phyloP scores from a whole-genome alignment of 2,797 vertebrate genomes.

The Arrhamphus sclerolepis region DNA sequence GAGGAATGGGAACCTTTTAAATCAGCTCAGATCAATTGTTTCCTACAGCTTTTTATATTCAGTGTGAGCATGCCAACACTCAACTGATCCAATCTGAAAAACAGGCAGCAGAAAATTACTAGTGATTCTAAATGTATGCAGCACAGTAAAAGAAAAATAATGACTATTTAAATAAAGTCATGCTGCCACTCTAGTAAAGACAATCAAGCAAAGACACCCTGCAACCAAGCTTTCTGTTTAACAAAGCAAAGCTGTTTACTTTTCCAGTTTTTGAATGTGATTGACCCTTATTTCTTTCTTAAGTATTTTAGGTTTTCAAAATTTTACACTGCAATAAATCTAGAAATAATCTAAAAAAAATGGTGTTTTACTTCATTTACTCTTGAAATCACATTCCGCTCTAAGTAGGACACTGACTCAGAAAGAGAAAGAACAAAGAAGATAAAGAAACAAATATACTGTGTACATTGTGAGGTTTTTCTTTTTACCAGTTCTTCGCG shows the following conservation, averaged over 20 bases:
- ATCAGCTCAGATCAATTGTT: too few relatives aligned
- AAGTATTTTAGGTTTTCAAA: too few relatives aligned
- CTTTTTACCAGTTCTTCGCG: slow-evolving; percentile 61
- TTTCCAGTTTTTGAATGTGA: neutral
- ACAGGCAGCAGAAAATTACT: neutral
- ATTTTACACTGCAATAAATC: neutral
- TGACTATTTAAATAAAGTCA: neutral
- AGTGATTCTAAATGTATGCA: neutral
- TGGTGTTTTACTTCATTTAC: slow-evolving; percentile 29
- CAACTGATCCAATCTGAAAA: neutral
- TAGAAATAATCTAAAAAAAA: neutral
- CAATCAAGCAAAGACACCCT: neutral
- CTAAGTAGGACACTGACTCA: slow-evolving; percentile 68
- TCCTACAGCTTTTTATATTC: too few relatives aligned
- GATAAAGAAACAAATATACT: slow-evolving; percentile 54
- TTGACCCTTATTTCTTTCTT: neutral
- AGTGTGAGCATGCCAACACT: too few relatives aligned
- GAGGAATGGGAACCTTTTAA: too few relatives aligned
- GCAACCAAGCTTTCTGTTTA: neutral
- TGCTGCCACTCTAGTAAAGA: neutral
- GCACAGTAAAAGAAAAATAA: neutral
- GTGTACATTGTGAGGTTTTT: slow-evolving; percentile 43
- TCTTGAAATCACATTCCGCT: slow-evolving; percentile 60
- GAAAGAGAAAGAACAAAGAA: slow-evolving; percentile 55
- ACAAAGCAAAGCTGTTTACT: neutral